These are phyloP conservation scores for Rhinoptilus africanus DNA, from an alignment of 2,113 vertebrate genomes.

Conservation along the genomic window DNA sequence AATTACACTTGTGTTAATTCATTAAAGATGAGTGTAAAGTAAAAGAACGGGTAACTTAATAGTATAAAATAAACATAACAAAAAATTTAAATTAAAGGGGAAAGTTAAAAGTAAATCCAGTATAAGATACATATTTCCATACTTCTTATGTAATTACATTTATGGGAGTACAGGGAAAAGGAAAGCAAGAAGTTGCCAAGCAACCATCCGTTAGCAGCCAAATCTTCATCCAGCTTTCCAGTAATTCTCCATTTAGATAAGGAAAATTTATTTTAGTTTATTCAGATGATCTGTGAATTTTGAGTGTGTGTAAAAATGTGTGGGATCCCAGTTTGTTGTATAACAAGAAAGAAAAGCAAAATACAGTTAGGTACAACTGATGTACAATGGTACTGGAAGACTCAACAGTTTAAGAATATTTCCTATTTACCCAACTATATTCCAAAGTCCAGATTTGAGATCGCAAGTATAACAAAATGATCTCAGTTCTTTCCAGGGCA, in stretches of 20 bases:
- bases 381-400: not conserved
- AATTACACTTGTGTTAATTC: not conserved
- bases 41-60: not conserved
- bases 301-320: not conserved
- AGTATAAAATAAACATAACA: not conserved
- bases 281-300: not conserved
- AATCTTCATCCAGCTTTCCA: conserved; percentile 5
- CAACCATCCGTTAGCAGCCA: not conserved
- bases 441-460: not conserved
- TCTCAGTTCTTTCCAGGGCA: not conserved
- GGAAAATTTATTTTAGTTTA: not conserved
- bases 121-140: not conserved
- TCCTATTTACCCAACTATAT: not conserved
- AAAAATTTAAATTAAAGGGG: not conserved
- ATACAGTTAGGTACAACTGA: not conserved
- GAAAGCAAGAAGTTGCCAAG: conserved; percentile 9
- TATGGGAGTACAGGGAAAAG: not conserved
- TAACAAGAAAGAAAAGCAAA: not conserved
- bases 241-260: not conserved
- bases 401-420: not conserved
- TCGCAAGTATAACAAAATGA: not conserved
- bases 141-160: not conserved
- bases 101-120: not conserved
- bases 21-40: not conserved
- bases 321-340: not conserved